phyloP scores from a whole-genome alignment of 2,888 invertebrate species.

The Eumacrocentrus americanus region DNA sequence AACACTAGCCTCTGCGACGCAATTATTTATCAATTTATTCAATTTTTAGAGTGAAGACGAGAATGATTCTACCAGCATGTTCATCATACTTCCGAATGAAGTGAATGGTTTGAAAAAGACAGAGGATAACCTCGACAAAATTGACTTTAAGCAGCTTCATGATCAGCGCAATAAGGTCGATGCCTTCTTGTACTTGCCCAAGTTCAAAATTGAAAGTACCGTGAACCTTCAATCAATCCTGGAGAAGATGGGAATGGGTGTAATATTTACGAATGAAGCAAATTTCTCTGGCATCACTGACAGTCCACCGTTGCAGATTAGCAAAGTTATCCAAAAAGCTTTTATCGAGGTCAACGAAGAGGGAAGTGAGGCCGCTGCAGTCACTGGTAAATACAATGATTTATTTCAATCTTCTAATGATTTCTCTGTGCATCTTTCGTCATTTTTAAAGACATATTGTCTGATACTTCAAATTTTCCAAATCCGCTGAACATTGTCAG shows the following conservation, averaged over 20 bases:
- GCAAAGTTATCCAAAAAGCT: constrained; percentile 62
- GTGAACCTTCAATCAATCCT: constrained; percentile 50
- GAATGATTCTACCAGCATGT: constrained; percentile 66
- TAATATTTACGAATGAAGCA: constrained; percentile 46
- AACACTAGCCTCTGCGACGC: background rate
- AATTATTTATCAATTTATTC: background rate
- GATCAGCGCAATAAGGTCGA: constrained; percentile 31
- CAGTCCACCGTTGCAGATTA: constrained; percentile 48
- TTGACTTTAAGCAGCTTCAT: constrained; percentile 34
- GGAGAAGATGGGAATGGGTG: constrained; percentile 48
- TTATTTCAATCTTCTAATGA: no score
- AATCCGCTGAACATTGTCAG: no score
- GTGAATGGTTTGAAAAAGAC: constrained; percentile 65
- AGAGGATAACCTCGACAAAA: constrained; percentile 52
- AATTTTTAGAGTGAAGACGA: constrained; percentile 61
- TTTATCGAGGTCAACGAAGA: constrained; percentile 57
- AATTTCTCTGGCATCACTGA: constrained; percentile 56
- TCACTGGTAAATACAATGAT: background rate
- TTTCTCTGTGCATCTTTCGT: no score
- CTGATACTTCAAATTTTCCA: no score
- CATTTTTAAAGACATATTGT: no score
- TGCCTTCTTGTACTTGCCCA: constrained; percentile 58
- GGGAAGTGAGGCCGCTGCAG: constrained; percentile 9
- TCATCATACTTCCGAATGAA: constrained; percentile 74
- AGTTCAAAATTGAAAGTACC: constrained; percentile 59